These are phyloP conservation scores for Progne subis DNA, from an alignment of 2,113 vertebrate genomes.

Conservation along the genomic window DNA sequence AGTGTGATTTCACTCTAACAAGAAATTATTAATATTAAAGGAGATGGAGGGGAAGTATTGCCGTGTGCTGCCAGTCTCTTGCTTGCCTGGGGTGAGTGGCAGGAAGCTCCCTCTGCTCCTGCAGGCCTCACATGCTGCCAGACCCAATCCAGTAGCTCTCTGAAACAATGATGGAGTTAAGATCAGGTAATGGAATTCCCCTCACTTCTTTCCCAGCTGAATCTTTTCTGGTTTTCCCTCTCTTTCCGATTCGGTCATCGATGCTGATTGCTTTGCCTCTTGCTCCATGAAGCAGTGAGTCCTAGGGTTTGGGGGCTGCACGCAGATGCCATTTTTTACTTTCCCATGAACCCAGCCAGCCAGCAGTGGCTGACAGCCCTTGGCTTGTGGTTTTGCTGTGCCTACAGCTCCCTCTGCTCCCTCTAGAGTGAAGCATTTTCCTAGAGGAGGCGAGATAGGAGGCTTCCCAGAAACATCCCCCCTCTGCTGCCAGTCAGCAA, in stretches of 20 bases:
- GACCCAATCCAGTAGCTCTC: neutral
- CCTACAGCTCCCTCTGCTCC: neutral
- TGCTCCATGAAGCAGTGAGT: neutral
- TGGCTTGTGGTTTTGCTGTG: neutral
- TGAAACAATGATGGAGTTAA: neutral
- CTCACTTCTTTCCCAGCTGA: neutral
- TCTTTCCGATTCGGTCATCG: neutral
- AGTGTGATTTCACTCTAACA: neutral
- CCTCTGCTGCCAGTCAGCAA: neutral
- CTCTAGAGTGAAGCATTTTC: neutral
- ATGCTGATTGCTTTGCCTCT: neutral
- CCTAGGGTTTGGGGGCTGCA: neutral
- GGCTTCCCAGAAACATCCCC: neutral
- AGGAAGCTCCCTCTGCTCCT: neutral
- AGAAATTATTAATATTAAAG: neutral
- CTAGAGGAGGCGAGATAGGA: neutral
- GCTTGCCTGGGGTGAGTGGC: neutral
- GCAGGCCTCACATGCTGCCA: rapidly evolving
- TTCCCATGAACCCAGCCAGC: neutral
- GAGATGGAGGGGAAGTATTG: neutral
- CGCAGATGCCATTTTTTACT: rapidly evolving
- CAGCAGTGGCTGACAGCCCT: neutral
- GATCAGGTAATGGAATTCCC: neutral
- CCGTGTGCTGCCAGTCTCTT: neutral
- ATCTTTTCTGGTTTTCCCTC: rapidly evolving